Evolutionary conservation across 2,113 vertebrate species (phyloP).

Genomic region (Carettochelys insculpta): DNA sequence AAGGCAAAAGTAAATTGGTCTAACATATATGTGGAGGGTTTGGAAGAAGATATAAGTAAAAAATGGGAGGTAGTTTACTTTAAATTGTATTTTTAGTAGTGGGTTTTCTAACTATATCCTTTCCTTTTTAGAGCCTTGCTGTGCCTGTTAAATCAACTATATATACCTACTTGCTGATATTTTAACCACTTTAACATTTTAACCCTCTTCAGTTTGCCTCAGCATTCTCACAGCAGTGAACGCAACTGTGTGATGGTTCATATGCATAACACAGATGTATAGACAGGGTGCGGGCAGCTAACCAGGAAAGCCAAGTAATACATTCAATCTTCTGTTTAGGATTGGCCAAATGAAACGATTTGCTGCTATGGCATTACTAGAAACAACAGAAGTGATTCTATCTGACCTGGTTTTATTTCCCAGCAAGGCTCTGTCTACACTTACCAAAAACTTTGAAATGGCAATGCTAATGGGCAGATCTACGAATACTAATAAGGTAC

Average conservation of each 20-base stretch:
- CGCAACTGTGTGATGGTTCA: not conserved
- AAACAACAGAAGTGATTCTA: not conserved
- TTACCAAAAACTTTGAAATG: too few species aligned
- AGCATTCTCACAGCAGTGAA: not conserved
- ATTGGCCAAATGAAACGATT: not conserved
- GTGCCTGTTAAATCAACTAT: not conserved
- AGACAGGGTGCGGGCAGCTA: not conserved
- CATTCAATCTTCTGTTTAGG: not conserved
- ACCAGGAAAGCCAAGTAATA: not conserved
- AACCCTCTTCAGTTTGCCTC: not conserved
- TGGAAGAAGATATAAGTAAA: not conserved
- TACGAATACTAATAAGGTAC: too few species aligned
- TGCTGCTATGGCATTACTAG: not conserved
- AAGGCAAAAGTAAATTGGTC: not conserved
- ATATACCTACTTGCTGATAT: not conserved
- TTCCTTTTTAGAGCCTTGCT: not conserved
- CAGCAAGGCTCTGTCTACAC: too few species aligned
- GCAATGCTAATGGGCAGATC: too few species aligned
- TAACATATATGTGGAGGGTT: not conserved
- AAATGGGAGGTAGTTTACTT: not conserved
- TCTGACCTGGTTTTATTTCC: not conserved
- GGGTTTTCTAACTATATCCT: not conserved
- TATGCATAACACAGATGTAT: not conserved
- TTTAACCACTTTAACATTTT: not conserved
- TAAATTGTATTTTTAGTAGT: not conserved